These are phyloP conservation scores for Lutjanus erythropterus DNA, from an alignment of 2,113 vertebrate species.

Conservation along the genomic window DNA sequence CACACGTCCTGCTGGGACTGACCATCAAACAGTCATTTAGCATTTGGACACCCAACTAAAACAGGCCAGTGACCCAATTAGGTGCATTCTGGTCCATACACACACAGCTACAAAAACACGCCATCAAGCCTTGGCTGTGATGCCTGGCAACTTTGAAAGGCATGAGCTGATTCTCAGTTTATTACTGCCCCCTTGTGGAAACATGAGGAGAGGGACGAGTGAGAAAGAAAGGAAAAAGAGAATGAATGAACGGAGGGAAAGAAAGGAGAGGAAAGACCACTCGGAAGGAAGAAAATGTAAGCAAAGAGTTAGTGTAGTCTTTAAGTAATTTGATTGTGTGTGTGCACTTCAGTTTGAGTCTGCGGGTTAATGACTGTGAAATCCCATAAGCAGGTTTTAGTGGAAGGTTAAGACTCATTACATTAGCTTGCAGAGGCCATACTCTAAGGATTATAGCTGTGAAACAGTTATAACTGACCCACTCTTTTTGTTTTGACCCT, in stretches of 20 bases:
- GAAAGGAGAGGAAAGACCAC: neutral
- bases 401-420: conserved; percentile 57
- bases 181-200: conserved; percentile 68
- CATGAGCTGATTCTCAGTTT: conserved; percentile 13
- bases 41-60: conserved; percentile 33
- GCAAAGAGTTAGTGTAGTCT: neutral
- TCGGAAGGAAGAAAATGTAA: neutral
- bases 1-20: neutral
- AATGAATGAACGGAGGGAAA: neutral
- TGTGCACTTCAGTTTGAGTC: conserved; percentile 34
- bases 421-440: conserved; percentile 35
- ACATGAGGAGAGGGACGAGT: neutral
- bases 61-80: conserved; percentile 21
- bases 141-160: conserved; percentile 1
- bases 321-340: conserved; percentile 16
- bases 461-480: conserved; percentile 30
- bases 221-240: neutral
- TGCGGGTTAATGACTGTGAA: conserved; percentile 64
- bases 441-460: conserved; percentile 32
- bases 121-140: neutral
- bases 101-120: conserved; percentile 6
- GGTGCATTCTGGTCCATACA: neutral
- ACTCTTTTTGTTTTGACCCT: conserved; percentile 4
- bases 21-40: conserved; percentile 33
- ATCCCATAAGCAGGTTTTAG: conserved; percentile 56